These are phyloP conservation scores for Astropecten irregularis DNA, from an alignment of 53 echinoderm and acorn worm species.

Conservation along the genomic window DNA sequence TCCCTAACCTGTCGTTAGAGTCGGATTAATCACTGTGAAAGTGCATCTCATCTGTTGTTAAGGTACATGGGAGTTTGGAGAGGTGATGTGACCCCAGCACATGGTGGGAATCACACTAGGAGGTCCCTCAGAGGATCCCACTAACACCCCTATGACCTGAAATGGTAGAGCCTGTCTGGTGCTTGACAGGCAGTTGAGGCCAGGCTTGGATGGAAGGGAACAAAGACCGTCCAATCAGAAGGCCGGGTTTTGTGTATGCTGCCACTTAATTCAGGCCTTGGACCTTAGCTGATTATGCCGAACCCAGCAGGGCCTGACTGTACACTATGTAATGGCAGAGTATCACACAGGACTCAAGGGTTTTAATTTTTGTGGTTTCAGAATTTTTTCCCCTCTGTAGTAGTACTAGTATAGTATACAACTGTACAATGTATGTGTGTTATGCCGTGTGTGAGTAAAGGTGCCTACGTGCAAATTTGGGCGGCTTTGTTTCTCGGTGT, in stretches of 20 bases:
- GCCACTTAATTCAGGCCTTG: conserved; percentile 42
- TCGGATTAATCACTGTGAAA: no score
- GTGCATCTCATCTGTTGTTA: no score
- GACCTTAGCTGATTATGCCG: conserved; percentile 46
- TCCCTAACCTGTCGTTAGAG: no score
- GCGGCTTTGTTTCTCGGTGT: conserved; percentile 19
- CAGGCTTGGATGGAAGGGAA: conserved; percentile 61
- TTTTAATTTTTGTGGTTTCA: conserved; percentile 16
- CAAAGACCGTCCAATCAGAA: conserved; percentile 77
- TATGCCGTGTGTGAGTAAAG: not conserved
- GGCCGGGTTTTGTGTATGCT: conserved; percentile 34
- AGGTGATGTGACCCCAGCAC: no score
- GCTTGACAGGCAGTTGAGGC: conserved; percentile 62
- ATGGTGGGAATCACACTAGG: no score
- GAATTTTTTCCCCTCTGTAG: not conserved
- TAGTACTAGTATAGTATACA: no score
- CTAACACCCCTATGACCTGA: conserved; percentile 54
- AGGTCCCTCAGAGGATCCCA: no score
- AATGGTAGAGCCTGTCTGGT: conserved; percentile 80
- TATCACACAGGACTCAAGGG: not conserved
- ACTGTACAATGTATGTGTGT: not conserved
- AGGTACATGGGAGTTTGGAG: no score
- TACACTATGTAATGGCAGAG: conserved; percentile 12
- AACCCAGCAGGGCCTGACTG: not conserved
- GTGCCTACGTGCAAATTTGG: conserved; percentile 25